Base-by-base conservation (phyloP, 2,113 vertebrate species). In the Edolisoma coerulescens region DNA sequence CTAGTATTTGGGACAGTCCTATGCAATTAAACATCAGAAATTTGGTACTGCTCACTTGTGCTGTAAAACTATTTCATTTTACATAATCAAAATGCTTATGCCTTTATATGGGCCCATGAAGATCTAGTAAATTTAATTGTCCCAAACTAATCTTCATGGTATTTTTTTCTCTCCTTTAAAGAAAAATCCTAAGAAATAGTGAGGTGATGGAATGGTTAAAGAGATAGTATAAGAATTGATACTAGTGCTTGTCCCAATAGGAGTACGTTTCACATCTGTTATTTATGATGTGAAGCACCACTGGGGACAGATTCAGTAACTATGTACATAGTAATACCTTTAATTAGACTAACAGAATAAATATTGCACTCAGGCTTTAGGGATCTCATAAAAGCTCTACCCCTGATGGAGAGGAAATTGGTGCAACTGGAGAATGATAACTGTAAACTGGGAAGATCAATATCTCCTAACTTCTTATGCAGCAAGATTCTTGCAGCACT, bases 261-360 rank as follows among this genome's bases (percentile, higher is more conserved):
- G 50, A 85, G 35, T 42, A 41, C 22, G 9, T 78, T 89, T 93
- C 82, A 88, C 54, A 63, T 90, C 61, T 88, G 89, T 87, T 95
- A 83, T 75, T 92, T 87, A 83, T 74, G 87, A 87, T 87, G 80
- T 87, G 67, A 69, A 54, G 63, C 84, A 68, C 75, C 92, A 69
- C 20, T 64, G 50, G 91, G 83, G 89, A 81, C 90, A 87, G 28
- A 80, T 71, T 49, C 45, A 86, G 37, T 86, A 87, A 75, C 89
- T 86, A 33, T 76, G 61, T 87, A 93, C 39, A 42, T 63, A 81
- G 28, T 65, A 92, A 85, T 95, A 86, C 61, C 67, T 94, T 95
- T 95, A 96, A 94, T 95, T 96, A 92, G 79, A 47, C 59, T 64
- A 87, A 93, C 74, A 87, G 88, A 92, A 84, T 89, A 96, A 96